Conservation (phyloP, 2,888 invertebrate genomes). For the Alitta virens region DNA sequence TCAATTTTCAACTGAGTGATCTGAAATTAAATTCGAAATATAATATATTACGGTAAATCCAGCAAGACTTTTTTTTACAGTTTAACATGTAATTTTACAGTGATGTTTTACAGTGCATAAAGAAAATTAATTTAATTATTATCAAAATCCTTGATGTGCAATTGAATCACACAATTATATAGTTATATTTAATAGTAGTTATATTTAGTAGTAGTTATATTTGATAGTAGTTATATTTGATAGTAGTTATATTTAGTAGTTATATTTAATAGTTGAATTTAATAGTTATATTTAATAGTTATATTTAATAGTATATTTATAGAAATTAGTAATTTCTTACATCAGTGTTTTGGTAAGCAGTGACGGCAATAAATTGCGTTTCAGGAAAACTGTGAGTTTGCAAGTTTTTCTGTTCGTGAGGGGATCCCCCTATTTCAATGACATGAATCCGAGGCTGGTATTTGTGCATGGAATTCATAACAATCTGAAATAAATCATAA, state of each 20-base stretch:
- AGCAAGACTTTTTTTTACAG: not conserved
- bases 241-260: too few species aligned
- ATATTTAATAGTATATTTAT: too few species aligned
- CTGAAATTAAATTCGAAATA: conserved; percentile 37
- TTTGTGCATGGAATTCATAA: conserved; percentile 54
- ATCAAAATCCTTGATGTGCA: not conserved
- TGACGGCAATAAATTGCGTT: conserved; percentile 55
- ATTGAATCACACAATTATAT: too few species aligned
- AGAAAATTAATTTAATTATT: not conserved
- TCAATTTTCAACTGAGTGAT: conserved; percentile 58
- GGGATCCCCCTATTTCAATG: conserved; percentile 40
- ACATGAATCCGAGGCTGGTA: conserved; percentile 54
- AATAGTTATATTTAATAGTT: too few species aligned
- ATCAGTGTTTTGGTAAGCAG: conserved; percentile 56
- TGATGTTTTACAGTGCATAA: too few species aligned
- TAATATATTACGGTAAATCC: not conserved
- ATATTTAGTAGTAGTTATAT: too few species aligned
- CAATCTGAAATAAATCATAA: conserved; percentile 44
- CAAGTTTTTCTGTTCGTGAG: conserved; percentile 40
- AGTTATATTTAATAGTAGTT: too few species aligned
- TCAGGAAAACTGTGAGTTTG: conserved; percentile 51
- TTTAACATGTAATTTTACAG: not conserved
- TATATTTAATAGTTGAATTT: too few species aligned
- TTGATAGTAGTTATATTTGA: too few species aligned
- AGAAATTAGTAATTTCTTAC: too few species aligned